These are phyloP conservation scores for Gorsachius goisagi DNA, from an alignment of 2,113 vertebrate genomes.

Conservation along the genomic window DNA sequence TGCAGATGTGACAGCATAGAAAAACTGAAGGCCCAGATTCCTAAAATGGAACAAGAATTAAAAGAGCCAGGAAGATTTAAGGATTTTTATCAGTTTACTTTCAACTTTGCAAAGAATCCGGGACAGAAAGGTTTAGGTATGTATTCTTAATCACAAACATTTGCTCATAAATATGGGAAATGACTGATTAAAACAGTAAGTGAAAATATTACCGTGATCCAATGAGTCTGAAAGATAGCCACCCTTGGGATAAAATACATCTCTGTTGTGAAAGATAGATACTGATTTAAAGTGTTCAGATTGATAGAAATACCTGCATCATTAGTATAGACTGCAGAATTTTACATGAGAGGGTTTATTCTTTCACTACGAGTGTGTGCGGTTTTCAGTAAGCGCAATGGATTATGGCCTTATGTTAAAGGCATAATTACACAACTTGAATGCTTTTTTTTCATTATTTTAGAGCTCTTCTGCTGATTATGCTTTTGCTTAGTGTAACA, in stretches of 20 bases:
- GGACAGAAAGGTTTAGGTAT: slow-evolving; percentile 89
- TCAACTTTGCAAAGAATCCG: slow-evolving; percentile 89
- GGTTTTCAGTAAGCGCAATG: not conserved
- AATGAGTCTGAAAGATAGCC: not conserved
- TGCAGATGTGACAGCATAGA: slow-evolving; percentile 88
- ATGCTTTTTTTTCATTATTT: not conserved
- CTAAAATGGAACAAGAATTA: slow-evolving; percentile 89
- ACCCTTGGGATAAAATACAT: not conserved
- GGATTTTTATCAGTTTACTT: slow-evolving; percentile 91
- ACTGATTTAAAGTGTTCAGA: not conserved
- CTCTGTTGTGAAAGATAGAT: not conserved
- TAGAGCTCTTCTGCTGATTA: not conserved
- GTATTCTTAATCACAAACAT: slow-evolving; percentile 60
- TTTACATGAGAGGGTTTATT: not conserved
- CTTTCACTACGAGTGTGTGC: not conserved
- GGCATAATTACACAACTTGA: not conserved
- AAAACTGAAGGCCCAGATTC: slow-evolving; percentile 87
- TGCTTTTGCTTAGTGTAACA: not conserved
- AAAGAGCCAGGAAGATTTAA: slow-evolving; percentile 88
- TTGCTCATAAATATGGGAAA: not conserved
- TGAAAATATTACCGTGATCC: not conserved
- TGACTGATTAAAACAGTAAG: not conserved
- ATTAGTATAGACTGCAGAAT: not conserved
- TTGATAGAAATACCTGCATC: not conserved
- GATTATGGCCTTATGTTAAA: not conserved